A percentile compares a stretch with the other conserved stretches of the same genome.
Conservation (phyloP, 2,888 invertebrate species). For the Dasypolia templi region DNA sequence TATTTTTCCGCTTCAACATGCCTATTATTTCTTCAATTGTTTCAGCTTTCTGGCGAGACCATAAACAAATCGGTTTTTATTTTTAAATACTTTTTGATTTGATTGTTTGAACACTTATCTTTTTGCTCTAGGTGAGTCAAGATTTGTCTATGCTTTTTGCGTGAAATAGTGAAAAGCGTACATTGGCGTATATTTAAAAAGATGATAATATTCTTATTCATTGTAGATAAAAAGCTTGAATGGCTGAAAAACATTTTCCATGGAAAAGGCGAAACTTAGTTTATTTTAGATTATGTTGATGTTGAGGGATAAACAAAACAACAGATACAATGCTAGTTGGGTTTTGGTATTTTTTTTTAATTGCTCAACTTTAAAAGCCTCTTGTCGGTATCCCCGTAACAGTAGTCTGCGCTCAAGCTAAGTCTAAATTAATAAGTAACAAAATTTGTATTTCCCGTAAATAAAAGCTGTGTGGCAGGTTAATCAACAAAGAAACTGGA, state of each 20-base stretch:
- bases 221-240: neutral
- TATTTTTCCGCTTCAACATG: constrained; percentile 70
- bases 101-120: constrained; percentile 36
- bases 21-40: constrained; percentile 75
- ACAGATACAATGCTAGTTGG: neutral
- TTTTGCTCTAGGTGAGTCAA: constrained; percentile 27
- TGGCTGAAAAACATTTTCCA: neutral
- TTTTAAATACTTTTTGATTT: constrained; percentile 47
- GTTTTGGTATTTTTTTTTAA: too few species aligned
- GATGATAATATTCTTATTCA: neutral
- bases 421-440: too few species aligned
- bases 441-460: too few species aligned
- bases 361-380: neutral
- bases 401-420: too few species aligned
- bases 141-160: constrained; percentile 13
- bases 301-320: neutral
- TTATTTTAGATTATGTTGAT: neutral
- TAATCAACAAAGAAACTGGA: too few species aligned
- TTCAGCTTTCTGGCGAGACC: constrained; percentile 72
- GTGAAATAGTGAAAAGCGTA: neutral
- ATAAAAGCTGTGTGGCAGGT: too few species aligned
- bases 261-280: too few species aligned
- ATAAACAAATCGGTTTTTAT: constrained; percentile 52
- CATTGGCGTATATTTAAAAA: neutral
- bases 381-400: neutral